A percentile compares a stretch with the other conserved stretches of the same genome.
Evolutionary conservation across 2,113 vertebrate genomes (phyloP).

Genomic region (Parus major): DNA sequence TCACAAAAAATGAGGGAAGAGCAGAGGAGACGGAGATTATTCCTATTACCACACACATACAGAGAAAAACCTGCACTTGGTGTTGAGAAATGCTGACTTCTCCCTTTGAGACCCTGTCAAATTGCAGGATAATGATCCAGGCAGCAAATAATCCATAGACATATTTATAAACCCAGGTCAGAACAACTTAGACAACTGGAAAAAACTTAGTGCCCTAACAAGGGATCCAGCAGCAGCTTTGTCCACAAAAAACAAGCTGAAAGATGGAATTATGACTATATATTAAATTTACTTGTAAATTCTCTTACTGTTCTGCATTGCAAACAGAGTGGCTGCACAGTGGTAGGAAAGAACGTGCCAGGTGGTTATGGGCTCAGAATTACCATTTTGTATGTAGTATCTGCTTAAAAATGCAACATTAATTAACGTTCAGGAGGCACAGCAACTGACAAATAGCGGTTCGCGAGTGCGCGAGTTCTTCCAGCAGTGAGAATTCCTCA

Average conservation of each 20-base stretch:
- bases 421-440: conserved; percentile 36
- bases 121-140: not conserved
- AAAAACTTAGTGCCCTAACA: conserved; percentile 22
- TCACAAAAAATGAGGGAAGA: not conserved
- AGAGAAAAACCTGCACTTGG: not conserved
- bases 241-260: not conserved
- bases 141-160: not conserved
- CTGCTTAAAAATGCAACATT: conserved; percentile 22
- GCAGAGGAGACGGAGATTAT: not conserved
- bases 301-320: conserved; percentile 34
- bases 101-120: not conserved
- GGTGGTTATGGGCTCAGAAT: conserved; percentile 33
- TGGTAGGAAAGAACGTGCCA: conserved; percentile 17
- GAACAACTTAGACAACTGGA: not conserved
- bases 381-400: conserved; percentile 33
- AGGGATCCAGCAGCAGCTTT: not conserved
- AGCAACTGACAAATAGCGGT: not conserved
- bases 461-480: not conserved
- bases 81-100: not conserved
- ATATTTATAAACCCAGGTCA: conserved; percentile 6
- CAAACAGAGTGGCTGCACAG: conserved; percentile 19
- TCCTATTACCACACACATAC: not conserved
- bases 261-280: conserved; percentile 2
- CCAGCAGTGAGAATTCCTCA: not conserved
- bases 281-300: conserved; percentile 43